Evolutionary conservation across 2,113 vertebrate genomes (phyloP).

Genomic region (Zosterops lateralis): DNA sequence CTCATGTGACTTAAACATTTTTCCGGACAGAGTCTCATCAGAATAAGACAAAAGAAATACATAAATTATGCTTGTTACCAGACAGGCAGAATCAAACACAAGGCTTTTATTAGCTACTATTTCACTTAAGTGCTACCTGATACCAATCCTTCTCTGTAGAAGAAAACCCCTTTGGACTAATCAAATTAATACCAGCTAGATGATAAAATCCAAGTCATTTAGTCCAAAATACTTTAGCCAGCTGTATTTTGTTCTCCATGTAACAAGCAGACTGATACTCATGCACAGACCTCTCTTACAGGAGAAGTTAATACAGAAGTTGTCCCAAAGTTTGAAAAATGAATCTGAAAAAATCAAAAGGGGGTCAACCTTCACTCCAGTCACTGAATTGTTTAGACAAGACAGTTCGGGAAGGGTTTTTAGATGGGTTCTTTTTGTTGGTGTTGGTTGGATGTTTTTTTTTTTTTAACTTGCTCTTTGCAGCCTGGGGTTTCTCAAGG

Average conservation of each 20-base stretch:
- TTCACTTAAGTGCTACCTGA: neutral
- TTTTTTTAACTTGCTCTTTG: neutral
- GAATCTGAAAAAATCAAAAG: neutral
- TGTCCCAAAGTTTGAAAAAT: neutral
- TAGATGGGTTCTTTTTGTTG: neutral
- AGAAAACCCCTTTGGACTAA: neutral
- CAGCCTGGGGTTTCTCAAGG: neutral
- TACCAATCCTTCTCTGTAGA: neutral
- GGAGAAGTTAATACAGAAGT: neutral
- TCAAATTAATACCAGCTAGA: neutral
- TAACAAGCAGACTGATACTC: neutral
- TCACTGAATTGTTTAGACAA: neutral
- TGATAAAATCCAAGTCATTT: neutral
- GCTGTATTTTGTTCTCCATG: neutral
- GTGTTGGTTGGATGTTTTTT: rapidly evolving
- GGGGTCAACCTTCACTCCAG: neutral
- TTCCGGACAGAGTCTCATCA: neutral
- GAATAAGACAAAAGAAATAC: neutral
- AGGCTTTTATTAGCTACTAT: conserved; percentile 9
- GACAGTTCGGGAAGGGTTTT: neutral
- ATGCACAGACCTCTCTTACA: rapidly evolving
- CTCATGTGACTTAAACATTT: neutral
- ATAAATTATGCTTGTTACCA: neutral
- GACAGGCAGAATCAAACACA: conserved; percentile 6
- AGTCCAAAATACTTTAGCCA: neutral